Base-by-base conservation (phyloP, 2,113 vertebrate genomes). In the Myotis lucifugus region DNA sequence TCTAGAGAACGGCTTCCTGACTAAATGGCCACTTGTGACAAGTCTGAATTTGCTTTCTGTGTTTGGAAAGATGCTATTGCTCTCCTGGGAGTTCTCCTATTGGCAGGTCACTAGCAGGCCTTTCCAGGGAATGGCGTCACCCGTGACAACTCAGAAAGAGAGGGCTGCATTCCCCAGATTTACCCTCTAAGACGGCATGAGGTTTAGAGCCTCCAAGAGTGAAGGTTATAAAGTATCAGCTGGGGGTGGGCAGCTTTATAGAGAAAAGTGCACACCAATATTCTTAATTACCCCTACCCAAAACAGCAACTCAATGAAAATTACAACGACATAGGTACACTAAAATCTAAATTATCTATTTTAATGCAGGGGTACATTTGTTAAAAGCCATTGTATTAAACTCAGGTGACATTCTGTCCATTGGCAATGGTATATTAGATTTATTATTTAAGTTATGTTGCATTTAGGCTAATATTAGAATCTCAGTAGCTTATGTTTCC, bases 371-470 rank as follows among this genome's bases (percentile, higher is more conserved):
- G 25, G 3, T 42, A 66, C 13, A 92, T 67, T 59, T 78, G 29
- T 88, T 85, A 42, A 96, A 90, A 56, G 11, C 79, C 40, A 76
- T 56, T 86, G 25, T 82, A 29, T 88, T 93, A 93, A 93, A 93
- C 7, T 76, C 66, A 50, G 61, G 19, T 69, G 21, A 17, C 25
- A 46, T 48, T 82, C 10, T 93, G n/a, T 96, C 46, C 59, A 9
- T 66, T 96, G 74, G 14, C 70, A 91, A 29, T 94, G 74, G 54
- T 93, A 12, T 50, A 56, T 95, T 61, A 91, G 34, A 88, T 95
- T 92, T 95, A 46, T 92, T 54, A 48, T 93, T 96, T 92, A 46
- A 93, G 78, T 88, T 85, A 73, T 67, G 42, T 93, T 85, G 9
- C 48, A 42, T 85, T 37, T 85, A 54, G 52, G 76, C 4, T 83